phyloP scores from a whole-genome alignment of 2,113 vertebrate species.

The Sinocyclocheilus rhinocerous region DNA sequence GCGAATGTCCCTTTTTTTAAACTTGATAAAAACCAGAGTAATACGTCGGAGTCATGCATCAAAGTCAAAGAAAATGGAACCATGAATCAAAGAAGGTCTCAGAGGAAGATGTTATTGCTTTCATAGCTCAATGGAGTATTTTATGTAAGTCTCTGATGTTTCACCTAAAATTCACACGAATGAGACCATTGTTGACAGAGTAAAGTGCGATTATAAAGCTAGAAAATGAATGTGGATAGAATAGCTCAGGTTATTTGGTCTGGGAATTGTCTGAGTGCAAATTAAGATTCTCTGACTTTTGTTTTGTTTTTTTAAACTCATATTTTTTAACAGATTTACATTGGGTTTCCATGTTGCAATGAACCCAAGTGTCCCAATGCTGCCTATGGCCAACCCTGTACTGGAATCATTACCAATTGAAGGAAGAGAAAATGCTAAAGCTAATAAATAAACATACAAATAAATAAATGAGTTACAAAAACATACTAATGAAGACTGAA shows the following conservation, averaged over 20 bases:
- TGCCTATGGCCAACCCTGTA: not conserved
- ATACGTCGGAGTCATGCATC: conserved; percentile 9
- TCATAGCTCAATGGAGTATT: not conserved
- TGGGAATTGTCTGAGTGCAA: not conserved
- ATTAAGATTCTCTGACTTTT: not conserved
- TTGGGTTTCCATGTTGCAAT: not conserved
- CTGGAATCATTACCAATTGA: not conserved
- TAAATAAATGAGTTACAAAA: not conserved
- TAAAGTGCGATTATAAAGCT: not conserved
- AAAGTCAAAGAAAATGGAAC: conserved; percentile 2
- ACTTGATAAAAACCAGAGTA: conserved; percentile 2
- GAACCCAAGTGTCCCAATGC: not conserved
- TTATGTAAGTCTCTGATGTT: not conserved
- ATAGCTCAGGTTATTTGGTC: not conserved
- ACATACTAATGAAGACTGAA: not conserved
- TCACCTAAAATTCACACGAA: not conserved
- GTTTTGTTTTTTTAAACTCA: too few relatives aligned
- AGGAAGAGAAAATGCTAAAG: not conserved
- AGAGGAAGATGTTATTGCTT: not conserved
- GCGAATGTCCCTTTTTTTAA: not conserved
- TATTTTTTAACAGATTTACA: too few relatives aligned
- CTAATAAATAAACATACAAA: not conserved
- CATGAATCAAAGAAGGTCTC: not conserved
- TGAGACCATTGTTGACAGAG: not conserved
- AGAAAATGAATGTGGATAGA: not conserved